Percentiles rank a stretch among this genome's conserved stretches.
Evolutionary conservation across 2,888 invertebrate species (phyloP).

Genomic region (Timema cristinae): DNA sequence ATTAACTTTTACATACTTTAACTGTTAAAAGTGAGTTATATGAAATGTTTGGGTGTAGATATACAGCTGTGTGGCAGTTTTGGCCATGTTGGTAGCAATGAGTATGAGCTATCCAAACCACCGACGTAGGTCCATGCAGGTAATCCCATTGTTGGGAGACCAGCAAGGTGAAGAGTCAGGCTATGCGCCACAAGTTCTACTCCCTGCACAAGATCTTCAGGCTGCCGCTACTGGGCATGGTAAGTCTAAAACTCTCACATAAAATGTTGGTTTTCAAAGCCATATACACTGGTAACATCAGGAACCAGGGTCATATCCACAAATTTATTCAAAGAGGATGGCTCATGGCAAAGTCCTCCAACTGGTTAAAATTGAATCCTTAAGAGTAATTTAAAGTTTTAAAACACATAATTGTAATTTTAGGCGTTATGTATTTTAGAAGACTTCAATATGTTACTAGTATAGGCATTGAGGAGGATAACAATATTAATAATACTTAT

Average conservation of each 20-base stretch:
- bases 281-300: too few relatives aligned
- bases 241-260: constrained; percentile 8
- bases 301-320: too few relatives aligned
- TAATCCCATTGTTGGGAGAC: constrained; percentile 21
- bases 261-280: too few relatives aligned
- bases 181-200: constrained; percentile 19
- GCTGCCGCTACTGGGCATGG: constrained; percentile 32
- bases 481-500: too few relatives aligned
- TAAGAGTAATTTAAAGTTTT: background rate
- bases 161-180: constrained; percentile 22
- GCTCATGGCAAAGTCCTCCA: too few relatives aligned
- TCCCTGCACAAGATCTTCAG: constrained; percentile 26
- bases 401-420: background rate
- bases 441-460: too few relatives aligned
- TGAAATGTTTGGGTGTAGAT: constrained; percentile 7
- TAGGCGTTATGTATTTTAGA: too few relatives aligned
- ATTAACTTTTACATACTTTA: too few relatives aligned
- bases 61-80: constrained; percentile 13
- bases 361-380: too few relatives aligned
- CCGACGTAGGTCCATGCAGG: constrained; percentile 8
- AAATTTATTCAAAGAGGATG: too few relatives aligned
- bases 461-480: too few relatives aligned
- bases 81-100: constrained; percentile 13
- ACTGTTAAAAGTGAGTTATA: too few relatives aligned
- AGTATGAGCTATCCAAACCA: constrained; percentile 16